phyloP scores from a whole-genome alignment of 2,113 vertebrate species.

The Brachyhypopomus occidentalis region DNA sequence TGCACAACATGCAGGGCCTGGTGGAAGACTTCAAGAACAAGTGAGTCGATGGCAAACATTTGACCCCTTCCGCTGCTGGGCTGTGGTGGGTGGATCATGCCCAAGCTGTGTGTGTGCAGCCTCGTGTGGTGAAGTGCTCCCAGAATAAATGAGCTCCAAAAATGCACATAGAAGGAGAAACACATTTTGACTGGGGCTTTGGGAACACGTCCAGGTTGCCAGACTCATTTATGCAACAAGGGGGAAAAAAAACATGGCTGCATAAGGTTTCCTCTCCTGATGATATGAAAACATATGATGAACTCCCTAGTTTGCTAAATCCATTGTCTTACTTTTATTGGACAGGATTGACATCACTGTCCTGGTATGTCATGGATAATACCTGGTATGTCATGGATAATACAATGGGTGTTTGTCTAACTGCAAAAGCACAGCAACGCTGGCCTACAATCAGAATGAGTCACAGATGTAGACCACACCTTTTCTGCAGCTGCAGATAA shows the following conservation, averaged over 20 bases:
- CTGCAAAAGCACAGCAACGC: not conserved
- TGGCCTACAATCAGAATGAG: constrained; percentile 31
- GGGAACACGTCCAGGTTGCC: constrained; percentile 21
- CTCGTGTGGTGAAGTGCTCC: constrained; percentile 37
- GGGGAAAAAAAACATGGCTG: not conserved
- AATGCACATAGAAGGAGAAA: constrained; percentile 1
- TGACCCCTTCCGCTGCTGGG: not conserved
- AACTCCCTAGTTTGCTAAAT: constrained; percentile 61
- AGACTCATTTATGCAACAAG: not conserved
- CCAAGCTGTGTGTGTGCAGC: constrained; percentile 25
- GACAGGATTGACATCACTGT: constrained; percentile 57
- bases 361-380: constrained; percentile 48
- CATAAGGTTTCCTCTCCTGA: not conserved
- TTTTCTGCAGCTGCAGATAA: constrained; percentile 12
- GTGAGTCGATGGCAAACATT: constrained; percentile 71
- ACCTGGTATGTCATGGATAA: constrained; percentile 49
- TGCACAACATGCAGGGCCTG: constrained; percentile 88
- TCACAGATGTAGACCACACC: not conserved
- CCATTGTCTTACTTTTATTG: constrained; percentile 48
- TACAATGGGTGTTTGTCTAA: not conserved
- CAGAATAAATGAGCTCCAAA: constrained; percentile 26
- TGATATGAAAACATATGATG: not conserved
- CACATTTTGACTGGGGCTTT: not conserved
- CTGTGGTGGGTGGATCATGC: not conserved
- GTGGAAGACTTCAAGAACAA: constrained; percentile 97